Conservation (phyloP, 2,797 vertebrate species). For the Poeciliopsis infans region DNA sequence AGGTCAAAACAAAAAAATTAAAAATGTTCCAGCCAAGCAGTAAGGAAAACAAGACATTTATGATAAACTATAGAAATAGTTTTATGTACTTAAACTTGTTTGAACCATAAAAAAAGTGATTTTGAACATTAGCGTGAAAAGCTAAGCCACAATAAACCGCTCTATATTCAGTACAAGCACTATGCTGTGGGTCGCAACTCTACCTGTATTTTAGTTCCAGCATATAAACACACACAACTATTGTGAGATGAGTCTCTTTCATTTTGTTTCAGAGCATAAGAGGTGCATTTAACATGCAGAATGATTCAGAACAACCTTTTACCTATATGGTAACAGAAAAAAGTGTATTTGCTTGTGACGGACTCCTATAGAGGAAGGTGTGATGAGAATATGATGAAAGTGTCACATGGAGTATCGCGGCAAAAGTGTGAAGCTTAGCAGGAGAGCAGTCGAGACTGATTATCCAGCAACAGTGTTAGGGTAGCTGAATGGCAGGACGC, state of each 20-base stretch:
- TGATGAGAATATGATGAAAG: constrained; percentile 41
- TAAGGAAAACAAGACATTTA: background rate
- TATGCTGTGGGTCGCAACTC: background rate
- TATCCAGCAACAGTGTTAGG: constrained; percentile 28
- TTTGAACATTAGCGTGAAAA: background rate
- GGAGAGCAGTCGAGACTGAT: constrained; percentile 16
- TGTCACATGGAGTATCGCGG: constrained; percentile 17
- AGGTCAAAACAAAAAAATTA: background rate
- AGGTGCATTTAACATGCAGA: constrained; percentile 24
- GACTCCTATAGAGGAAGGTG: constrained; percentile 34
- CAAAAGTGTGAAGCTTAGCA: constrained; percentile 15
- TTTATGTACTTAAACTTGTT: background rate
- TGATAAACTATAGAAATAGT: background rate
- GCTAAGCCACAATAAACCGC: constrained; percentile 10
- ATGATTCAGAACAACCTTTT: constrained; percentile 3
- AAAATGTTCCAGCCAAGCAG: background rate
- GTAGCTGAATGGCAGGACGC: constrained; percentile 28
- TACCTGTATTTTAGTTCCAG: constrained; percentile 2
- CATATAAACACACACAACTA: background rate
- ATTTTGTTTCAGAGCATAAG: constrained; percentile 19
- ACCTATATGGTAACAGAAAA: background rate
- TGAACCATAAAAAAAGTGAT: background rate
- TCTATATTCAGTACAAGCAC: constrained; percentile 42
- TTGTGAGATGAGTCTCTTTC: background rate
- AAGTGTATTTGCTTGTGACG: background rate